Conservation (phyloP, 2,113 vertebrate species). For the Larimichthys crocea region DNA sequence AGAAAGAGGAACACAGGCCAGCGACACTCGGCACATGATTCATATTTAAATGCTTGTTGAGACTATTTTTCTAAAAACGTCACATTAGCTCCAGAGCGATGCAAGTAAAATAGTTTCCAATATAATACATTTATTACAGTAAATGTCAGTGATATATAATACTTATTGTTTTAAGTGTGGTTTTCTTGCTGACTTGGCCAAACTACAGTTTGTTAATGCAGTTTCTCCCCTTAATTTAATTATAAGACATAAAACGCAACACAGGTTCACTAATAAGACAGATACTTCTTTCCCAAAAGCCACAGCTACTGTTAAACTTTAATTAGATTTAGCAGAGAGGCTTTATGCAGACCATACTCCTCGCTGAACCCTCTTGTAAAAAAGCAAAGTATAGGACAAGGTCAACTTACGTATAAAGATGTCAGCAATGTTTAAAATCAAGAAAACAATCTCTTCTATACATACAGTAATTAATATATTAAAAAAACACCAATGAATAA, state of each 20-base stretch:
- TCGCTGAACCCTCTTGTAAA: constrained; percentile 31
- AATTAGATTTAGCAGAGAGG: constrained; percentile 56
- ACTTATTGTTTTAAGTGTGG: neutral
- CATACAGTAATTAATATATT: neutral
- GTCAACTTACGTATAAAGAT: neutral
- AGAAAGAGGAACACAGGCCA: constrained; percentile 9
- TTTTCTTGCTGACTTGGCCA: constrained; percentile 10
- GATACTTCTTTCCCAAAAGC: constrained; percentile 23
- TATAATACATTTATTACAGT: neutral
- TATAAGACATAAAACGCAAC: constrained; percentile 37
- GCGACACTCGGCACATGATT: neutral
- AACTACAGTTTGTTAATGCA: constrained; percentile 4
- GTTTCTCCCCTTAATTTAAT: constrained; percentile 52
- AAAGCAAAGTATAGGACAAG: constrained; percentile 19
- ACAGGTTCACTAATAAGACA: constrained; percentile 47
- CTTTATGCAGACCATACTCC: constrained; percentile 1
- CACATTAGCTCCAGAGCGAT: rapidly evolving
- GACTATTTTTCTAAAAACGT: neutral
- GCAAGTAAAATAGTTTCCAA: neutral
- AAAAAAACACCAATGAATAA: neutral
- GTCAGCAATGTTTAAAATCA: neutral
- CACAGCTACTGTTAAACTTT: constrained; percentile 55
- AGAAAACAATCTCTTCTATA: neutral
- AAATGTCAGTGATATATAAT: neutral
- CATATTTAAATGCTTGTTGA: neutral